phyloP scores from a whole-genome alignment of 2,888 invertebrate species.

The Chymomyza caudatula region DNA sequence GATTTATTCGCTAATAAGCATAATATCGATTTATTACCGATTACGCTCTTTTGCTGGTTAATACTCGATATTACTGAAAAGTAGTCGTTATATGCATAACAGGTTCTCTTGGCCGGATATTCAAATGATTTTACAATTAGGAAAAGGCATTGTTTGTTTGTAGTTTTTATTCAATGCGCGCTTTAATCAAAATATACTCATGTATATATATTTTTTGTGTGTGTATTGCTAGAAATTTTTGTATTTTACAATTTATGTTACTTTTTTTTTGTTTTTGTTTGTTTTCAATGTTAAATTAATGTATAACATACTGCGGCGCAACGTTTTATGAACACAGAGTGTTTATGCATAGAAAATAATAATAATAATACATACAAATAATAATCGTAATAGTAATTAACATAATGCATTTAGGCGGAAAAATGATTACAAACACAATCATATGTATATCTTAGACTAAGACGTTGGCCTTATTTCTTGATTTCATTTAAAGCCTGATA shows the following conservation, averaged over 20 bases:
- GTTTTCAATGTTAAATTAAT: constrained; percentile 43
- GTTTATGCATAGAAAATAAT: constrained; percentile 60
- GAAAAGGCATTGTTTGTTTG: neutral
- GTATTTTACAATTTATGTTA: constrained; percentile 65
- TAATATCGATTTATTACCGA: too few relatives aligned
- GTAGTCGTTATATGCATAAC: too few relatives aligned
- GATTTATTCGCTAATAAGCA: too few relatives aligned
- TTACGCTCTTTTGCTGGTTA: too few relatives aligned
- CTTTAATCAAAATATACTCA: constrained; percentile 50
- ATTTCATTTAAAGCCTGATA: neutral
- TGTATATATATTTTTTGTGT: constrained; percentile 32
- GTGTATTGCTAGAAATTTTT: constrained; percentile 63
- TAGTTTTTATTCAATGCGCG: constrained; percentile 50
- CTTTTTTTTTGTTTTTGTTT: constrained; percentile 15
- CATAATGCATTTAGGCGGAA: constrained; percentile 58
- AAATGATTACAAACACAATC: constrained; percentile 37
- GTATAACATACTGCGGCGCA: constrained; percentile 56
- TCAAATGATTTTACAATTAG: neutral
- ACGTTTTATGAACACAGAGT: constrained; percentile 57
- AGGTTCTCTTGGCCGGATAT: neutral
- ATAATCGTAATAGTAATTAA: constrained; percentile 45
- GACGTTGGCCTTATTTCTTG: too few relatives aligned
- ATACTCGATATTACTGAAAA: too few relatives aligned
- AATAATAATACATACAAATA: constrained; percentile 57
- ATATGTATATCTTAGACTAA: constrained; percentile 4